Conservation (phyloP, 2,113 vertebrate genomes). For the Quiscalus mexicanus region DNA sequence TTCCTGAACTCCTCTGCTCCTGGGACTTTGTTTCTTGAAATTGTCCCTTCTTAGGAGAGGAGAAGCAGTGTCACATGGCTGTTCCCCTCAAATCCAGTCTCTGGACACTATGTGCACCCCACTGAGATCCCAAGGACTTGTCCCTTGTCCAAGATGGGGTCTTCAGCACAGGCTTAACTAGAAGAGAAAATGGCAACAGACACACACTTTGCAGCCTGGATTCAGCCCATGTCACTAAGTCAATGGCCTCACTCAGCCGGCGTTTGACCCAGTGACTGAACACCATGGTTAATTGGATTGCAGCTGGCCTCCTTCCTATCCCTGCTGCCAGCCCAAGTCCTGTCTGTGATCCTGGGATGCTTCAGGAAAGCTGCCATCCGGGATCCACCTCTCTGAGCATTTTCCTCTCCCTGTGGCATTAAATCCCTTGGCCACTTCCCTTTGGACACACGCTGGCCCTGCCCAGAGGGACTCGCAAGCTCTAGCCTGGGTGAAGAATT, state of each 20-base stretch:
- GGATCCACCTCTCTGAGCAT: background rate
- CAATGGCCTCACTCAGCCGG: background rate
- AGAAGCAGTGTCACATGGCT: background rate
- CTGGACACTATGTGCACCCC: background rate
- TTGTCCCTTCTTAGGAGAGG: background rate
- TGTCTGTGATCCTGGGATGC: background rate
- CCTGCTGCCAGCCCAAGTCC: background rate
- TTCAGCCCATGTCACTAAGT: background rate
- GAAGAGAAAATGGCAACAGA: background rate
- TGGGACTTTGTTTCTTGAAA: background rate
- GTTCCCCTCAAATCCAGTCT: background rate
- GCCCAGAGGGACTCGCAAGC: background rate
- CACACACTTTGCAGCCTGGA: background rate
- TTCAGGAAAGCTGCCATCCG: background rate
- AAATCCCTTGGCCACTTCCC: background rate
- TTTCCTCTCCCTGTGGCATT: background rate
- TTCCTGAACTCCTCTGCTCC: background rate
- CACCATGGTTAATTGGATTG: background rate
- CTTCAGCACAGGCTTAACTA: background rate
- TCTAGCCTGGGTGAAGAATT: background rate
- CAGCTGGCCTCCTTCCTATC: background rate
- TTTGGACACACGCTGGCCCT: background rate
- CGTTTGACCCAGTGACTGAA: background rate
- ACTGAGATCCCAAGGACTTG: background rate
- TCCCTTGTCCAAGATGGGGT: background rate